These are phyloP conservation scores for Macroteleia sp. DNA, from an alignment of 2,888 invertebrate genomes.

Conservation along the genomic window DNA sequence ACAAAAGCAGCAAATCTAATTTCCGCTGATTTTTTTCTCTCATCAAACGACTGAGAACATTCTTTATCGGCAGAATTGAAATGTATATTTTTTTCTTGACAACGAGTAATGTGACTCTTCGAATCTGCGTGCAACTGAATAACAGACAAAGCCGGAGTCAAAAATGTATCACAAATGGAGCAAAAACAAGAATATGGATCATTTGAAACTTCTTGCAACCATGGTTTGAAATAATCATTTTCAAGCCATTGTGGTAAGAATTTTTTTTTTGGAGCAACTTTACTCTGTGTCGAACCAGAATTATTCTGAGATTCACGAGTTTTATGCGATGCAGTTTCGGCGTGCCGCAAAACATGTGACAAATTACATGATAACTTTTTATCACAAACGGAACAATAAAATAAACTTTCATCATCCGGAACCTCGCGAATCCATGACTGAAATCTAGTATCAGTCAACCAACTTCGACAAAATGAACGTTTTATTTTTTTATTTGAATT, in stretches of 20 bases:
- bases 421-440: slow-evolving; percentile 10
- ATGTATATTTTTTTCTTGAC: too few species aligned
- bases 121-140: neutral
- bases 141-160: neutral
- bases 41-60: slow-evolving; percentile 11
- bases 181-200: neutral
- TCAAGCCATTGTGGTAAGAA: neutral
- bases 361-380: slow-evolving; percentile 9
- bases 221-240: neutral
- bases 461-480: neutral
- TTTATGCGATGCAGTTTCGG: neutral
- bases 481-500: neutral
- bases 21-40: slow-evolving; percentile 32
- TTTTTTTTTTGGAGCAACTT: neutral
- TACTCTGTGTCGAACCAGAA: neutral
- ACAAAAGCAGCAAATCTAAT: slow-evolving; percentile 45
- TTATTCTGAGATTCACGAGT: neutral
- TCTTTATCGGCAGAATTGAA: too few species aligned
- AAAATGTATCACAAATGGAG: neutral
- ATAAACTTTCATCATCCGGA: neutral
- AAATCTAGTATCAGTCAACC: neutral
- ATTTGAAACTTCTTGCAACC: neutral
- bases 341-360: neutral
- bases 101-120: too few species aligned
- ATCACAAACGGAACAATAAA: slow-evolving; percentile 9